A percentile compares a stretch with the other conserved stretches of the same genome.
Evolutionary conservation across 2,888 invertebrate genomes (phyloP).

Genomic region (Ichneumoninae sp.): DNA sequence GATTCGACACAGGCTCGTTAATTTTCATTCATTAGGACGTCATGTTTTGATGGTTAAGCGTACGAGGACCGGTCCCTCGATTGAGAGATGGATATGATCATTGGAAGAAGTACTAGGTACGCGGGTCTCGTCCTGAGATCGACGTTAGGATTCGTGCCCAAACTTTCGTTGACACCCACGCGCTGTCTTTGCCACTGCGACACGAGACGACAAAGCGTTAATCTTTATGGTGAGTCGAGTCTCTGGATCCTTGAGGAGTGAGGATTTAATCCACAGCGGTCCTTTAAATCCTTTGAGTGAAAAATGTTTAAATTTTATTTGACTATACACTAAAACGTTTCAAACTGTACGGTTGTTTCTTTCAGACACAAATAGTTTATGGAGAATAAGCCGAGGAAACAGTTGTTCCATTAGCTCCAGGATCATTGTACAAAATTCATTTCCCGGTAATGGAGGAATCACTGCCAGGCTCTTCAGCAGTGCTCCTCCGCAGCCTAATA

Average conservation of each 20-base stretch:
- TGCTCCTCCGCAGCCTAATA: slow-evolving; percentile 38
- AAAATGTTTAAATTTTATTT: neutral
- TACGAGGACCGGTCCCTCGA: slow-evolving; percentile 19
- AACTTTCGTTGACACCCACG: slow-evolving; percentile 55
- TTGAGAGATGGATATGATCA: slow-evolving; percentile 73
- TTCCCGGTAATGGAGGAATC: slow-evolving; percentile 1
- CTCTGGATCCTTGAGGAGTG: neutral
- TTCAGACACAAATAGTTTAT: slow-evolving; percentile 60
- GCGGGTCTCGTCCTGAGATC: slow-evolving; percentile 63
- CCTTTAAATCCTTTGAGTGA: neutral
- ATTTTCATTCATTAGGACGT: slow-evolving; percentile 22
- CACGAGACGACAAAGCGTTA: slow-evolving; percentile 62
- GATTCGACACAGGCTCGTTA: neutral
- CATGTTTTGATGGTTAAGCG: slow-evolving; percentile 63
- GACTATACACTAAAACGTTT: neutral
- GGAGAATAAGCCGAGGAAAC: slow-evolving; percentile 9
- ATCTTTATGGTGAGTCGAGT: slow-evolving; percentile 60
- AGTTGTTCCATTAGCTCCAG: neutral
- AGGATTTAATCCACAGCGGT: neutral
- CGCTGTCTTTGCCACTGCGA: slow-evolving; percentile 69
- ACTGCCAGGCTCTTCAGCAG: slow-evolving; percentile 34
- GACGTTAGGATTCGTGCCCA: slow-evolving; percentile 56
- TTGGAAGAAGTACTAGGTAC: slow-evolving; percentile 70
- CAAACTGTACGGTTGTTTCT: neutral
- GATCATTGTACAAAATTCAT: slow-evolving; percentile 24